Evolutionary conservation across 1,140 invertebrate species (phyloP), one percentile per base, ranked within the genome.

Genomic region (Maconellicoccus hirsutus): DNA sequence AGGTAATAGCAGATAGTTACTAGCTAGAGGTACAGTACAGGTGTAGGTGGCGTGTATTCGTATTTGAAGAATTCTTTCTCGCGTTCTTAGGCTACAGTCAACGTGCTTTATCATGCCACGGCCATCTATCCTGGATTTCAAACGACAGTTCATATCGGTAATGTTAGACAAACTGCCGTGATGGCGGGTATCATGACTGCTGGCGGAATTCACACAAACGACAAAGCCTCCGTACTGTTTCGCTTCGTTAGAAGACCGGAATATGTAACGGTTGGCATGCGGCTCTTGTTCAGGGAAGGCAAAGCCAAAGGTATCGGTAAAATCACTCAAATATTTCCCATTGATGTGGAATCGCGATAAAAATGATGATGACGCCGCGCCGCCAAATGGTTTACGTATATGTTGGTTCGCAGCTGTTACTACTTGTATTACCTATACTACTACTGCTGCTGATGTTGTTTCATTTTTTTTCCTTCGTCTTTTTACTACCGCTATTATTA

Each of bases 141-240:
- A 83, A 90, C 92, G 25, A 96, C 94, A 0, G 87, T 98, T 1
- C 93, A 98, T 77, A 91, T 98, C 72, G 94, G 93, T 0, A 98
- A 94, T 77, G 91, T 98, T 16, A 81, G 94, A 10, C 96, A 98
- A 81, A 98, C 94, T 0, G 94, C 92, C 21, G 87, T 96, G 22
- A 87, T 96, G 23, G 86, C 85, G 63, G 86, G 84, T 19, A 89
- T 90, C 75, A 83, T 86, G 80, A 83, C 83, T 25, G 77, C 80
- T 4, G 77, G 77, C 42, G 83, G 83, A 29, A 82, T 92, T 69
- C 84, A 86, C 73, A 93, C 92, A 0, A 93, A 94, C 77, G 90
- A 96, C 74, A 86, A 84, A 1, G 93, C 91, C 14, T 88, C 89
- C 0, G 92, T 96, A 0, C 80, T 93, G 73, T 97, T 98, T 80